Percentiles rank a stretch among this genome's conserved stretches.
phyloP scores from a whole-genome alignment of 2,797 vertebrate species.

The Momotus momota region DNA sequence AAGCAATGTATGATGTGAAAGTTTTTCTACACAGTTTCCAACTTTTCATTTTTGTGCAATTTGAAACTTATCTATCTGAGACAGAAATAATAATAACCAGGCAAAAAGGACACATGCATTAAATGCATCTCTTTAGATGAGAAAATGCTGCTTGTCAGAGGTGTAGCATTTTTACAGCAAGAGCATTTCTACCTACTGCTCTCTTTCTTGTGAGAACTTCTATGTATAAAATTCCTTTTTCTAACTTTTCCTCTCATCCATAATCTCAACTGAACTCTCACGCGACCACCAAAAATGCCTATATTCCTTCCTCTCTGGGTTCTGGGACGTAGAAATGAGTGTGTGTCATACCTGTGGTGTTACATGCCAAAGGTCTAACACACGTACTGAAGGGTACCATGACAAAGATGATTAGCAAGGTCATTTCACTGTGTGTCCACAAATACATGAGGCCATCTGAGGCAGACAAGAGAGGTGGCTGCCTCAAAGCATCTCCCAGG shows the following conservation, averaged over 20 bases:
- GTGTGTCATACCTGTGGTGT: background rate
- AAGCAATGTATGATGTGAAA: background rate
- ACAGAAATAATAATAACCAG: background rate
- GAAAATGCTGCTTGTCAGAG: background rate
- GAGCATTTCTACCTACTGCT: background rate
- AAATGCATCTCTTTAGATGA: background rate
- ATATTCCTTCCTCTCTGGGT: background rate
- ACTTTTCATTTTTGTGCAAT: background rate
- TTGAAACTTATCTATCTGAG: background rate
- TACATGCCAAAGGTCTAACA: background rate
- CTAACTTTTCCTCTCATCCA: background rate
- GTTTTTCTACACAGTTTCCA: background rate
- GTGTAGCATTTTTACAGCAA: background rate
- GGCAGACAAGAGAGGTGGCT: fast-evolving
- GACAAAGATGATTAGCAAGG: background rate
- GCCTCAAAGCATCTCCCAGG: background rate
- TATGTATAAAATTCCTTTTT: background rate
- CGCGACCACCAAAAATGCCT: background rate
- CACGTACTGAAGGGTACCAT: background rate
- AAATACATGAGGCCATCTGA: background rate
- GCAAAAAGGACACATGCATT: background rate
- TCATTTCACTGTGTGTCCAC: background rate
- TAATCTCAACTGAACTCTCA: background rate
- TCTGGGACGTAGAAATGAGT: background rate
- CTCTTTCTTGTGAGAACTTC: background rate